phyloP scores from a whole-genome alignment of 2,888 invertebrate genomes.

The Netelia melanura region DNA sequence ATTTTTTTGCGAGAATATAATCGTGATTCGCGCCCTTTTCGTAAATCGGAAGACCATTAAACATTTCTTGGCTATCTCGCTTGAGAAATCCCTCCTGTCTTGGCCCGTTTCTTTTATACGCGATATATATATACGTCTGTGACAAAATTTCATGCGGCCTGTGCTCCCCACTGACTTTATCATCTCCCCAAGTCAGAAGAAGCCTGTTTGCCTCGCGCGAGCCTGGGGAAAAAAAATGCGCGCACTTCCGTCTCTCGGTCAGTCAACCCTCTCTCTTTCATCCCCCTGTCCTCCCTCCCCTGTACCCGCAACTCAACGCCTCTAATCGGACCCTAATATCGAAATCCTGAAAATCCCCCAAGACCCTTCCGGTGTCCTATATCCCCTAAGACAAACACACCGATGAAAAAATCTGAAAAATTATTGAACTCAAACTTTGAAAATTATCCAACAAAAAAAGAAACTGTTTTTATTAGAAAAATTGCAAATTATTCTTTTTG shows the following conservation, averaged over 20 bases:
- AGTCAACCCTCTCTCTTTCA: slow-evolving; percentile 50
- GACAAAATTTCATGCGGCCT: not conserved
- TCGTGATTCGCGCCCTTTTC: slow-evolving; percentile 8
- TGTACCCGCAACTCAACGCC: not conserved
- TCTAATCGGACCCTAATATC: slow-evolving; percentile 19
- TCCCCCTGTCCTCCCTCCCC: not conserved
- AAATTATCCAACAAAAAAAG: no score
- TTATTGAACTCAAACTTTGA: no score
- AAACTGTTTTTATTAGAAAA: no score
- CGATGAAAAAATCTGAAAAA: no score
- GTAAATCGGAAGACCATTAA: not conserved
- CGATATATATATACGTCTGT: not conserved
- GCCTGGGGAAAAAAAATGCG: slow-evolving; percentile 18
- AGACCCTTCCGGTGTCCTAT: not conserved
- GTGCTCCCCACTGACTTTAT: slow-evolving; percentile 27
- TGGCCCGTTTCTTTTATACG: slow-evolving; percentile 13
- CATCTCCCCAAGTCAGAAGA: slow-evolving; percentile 5
- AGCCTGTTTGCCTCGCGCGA: not conserved
- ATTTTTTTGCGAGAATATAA: slow-evolving; percentile 7
- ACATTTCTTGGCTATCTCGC: slow-evolving; percentile 19
- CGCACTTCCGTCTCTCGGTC: slow-evolving; percentile 61
- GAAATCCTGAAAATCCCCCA: slow-evolving; percentile 17
- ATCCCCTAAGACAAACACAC: no score
- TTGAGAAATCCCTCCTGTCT: not conserved
- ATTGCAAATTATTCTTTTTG: no score